Conservation (phyloP, 2,797 vertebrate genomes). For the Graptemys geographica region DNA sequence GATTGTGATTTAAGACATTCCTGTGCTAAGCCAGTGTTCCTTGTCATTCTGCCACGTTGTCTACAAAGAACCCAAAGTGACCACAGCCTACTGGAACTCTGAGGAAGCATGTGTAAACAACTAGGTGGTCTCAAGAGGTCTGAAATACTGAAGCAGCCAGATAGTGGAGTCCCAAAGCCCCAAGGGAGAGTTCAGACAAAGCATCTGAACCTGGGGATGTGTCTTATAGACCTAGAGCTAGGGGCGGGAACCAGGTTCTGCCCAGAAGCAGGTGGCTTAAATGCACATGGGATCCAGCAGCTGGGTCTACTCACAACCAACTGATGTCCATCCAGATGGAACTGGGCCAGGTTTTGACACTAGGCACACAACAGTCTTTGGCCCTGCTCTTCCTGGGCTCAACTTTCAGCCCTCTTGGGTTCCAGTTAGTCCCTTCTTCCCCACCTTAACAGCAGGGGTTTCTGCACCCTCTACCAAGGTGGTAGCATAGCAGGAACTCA, state of each 20-base stretch:
- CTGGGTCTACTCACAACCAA: not conserved
- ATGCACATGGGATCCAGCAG: not conserved
- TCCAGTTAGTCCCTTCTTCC: not conserved
- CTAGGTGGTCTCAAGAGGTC: not conserved
- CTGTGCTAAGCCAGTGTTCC: not conserved
- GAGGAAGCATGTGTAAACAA: not conserved
- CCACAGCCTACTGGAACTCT: not conserved
- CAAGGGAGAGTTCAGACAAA: not conserved
- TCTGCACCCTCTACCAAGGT: too few relatives aligned
- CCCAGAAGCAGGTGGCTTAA: not conserved
- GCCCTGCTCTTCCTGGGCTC: not conserved
- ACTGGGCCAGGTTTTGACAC: not conserved
- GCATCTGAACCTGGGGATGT: not conserved
- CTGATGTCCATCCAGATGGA: not conserved
- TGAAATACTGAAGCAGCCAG: not conserved
- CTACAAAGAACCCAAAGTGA: not conserved
- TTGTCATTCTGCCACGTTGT: not conserved
- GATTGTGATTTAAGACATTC: not conserved
- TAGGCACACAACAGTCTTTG: rapidly evolving
- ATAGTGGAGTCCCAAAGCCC: not conserved
- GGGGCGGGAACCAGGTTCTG: not conserved
- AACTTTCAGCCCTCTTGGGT: not conserved
- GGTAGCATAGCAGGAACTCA: not conserved
- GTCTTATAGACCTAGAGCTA: not conserved
- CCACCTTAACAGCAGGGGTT: not conserved